Conservation (phyloP, 2,797 vertebrate species). For the Coregonus ussuriensis region DNA sequence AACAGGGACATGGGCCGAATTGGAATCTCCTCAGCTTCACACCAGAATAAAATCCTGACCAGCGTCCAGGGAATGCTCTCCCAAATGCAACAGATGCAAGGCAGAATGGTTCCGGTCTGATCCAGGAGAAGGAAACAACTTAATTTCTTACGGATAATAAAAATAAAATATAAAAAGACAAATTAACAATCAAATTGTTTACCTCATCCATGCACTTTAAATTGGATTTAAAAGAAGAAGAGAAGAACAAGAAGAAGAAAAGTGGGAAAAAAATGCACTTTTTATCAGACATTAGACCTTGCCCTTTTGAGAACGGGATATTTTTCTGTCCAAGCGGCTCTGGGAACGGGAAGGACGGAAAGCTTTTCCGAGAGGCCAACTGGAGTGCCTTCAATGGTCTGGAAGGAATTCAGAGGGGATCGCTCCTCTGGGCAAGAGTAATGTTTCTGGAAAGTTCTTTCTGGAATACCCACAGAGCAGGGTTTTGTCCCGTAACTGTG, state of each 20-base stretch:
- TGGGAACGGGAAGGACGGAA: constrained; percentile 77
- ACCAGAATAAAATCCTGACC: constrained; percentile 96
- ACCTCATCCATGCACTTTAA: constrained; percentile 99
- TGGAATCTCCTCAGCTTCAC: constrained; percentile 84
- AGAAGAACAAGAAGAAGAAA: constrained; percentile 54
- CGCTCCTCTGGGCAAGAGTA: constrained; percentile 52
- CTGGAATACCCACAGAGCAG: constrained; percentile 59
- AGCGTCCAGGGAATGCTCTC: constrained; percentile 92
- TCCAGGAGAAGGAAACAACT: constrained; percentile 46
- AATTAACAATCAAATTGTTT: constrained; percentile 88
- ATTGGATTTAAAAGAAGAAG: constrained; percentile 74
- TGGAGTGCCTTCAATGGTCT: constrained; percentile 76
- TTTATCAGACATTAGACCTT: constrained; percentile 78
- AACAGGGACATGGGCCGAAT: constrained; percentile 91
- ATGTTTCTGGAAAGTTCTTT: constrained; percentile 63
- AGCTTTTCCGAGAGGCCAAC: constrained; percentile 70
- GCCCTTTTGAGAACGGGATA: constrained; percentile 75
- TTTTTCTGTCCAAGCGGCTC: constrained; percentile 68
- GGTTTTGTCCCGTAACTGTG: constrained; percentile 66
- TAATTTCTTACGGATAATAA: constrained; percentile 61
- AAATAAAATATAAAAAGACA: constrained; percentile 61
- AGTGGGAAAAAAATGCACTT: constrained; percentile 89
- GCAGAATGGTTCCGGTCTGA: constrained; percentile 98
- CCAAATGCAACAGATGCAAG: constrained; percentile 96
- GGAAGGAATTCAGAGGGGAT: constrained; percentile 54